Evolutionary conservation across 1,140 invertebrate species (phyloP).

Genomic region (Drosophila nebulosa): DNA sequence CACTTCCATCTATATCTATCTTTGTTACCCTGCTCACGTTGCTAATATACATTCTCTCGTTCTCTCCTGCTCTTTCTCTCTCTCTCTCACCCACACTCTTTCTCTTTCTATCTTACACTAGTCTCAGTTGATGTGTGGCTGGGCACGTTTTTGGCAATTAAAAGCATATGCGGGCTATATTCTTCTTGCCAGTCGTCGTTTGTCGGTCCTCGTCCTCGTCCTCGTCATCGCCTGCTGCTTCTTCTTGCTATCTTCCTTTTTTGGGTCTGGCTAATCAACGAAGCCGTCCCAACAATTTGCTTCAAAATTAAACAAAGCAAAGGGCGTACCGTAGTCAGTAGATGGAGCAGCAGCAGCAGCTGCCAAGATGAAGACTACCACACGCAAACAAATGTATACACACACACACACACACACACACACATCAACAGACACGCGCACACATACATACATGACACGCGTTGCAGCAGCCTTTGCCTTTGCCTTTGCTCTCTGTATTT

Average conservation of each 20-base stretch:
- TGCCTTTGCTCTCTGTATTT: conserved; percentile 50
- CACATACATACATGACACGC: conserved; percentile 30
- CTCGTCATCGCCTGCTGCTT: neutral
- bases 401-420: conserved; percentile 28
- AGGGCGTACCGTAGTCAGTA: conserved; percentile 18
- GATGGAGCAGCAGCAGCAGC: conserved; percentile 13
- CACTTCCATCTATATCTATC: neutral
- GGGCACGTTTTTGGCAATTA: conserved; percentile 63
- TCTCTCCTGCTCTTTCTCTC: neutral
- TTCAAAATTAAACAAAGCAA: conserved; percentile 61
- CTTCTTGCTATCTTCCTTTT: neutral
- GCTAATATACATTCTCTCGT: neutral
- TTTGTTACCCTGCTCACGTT: neutral
- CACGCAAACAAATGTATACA: conserved; percentile 43
- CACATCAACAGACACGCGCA: conserved; percentile 30
- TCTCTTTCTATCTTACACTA: neutral
- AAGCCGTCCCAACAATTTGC: conserved; percentile 61
- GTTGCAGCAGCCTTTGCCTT: conserved; percentile 55
- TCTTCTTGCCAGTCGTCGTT: conserved; percentile 1
- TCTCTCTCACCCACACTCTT: neutral
- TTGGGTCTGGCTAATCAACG: conserved; percentile 64
- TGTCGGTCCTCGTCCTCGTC: neutral
- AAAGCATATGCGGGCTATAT: conserved; percentile 69
- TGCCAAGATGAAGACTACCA: conserved; percentile 48
- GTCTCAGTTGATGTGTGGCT: conserved; percentile 44